These are phyloP conservation scores for Rhyacophila brunnea DNA, from an alignment of 1,140 invertebrate species.

Conservation along the genomic window DNA sequence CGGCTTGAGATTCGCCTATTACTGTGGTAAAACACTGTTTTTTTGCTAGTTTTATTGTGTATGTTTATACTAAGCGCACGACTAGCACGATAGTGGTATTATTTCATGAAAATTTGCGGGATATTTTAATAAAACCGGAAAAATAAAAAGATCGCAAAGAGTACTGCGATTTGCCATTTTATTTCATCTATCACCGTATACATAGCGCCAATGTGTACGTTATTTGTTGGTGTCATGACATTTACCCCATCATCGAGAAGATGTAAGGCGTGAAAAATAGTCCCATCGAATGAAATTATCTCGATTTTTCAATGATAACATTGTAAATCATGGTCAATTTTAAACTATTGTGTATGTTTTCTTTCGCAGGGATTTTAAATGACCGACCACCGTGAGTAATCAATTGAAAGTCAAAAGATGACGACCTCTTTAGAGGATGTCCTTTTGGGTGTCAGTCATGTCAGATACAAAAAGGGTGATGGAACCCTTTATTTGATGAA, in stretches of 20 bases:
- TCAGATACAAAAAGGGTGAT: conserved; percentile 94
- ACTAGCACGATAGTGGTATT: conserved; percentile 1
- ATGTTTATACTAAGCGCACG: background rate
- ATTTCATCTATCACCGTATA: conserved; percentile 10
- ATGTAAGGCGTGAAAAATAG: too few relatives aligned
- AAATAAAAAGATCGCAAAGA: conserved; percentile 3
- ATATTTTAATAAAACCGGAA: conserved; percentile 6
- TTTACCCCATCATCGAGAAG: too few relatives aligned
- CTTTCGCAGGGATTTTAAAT: conserved; percentile 19
- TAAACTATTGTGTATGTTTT: background rate
- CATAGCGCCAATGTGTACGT: background rate
- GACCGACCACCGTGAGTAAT: conserved; percentile 29
- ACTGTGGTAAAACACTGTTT: conserved; percentile 15
- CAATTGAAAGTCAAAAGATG: conserved; percentile 49
- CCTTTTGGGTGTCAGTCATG: conserved; percentile 85
- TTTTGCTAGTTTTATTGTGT: conserved; percentile 8
- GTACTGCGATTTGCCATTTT: conserved; percentile 24
- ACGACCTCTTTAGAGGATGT: conserved; percentile 90
- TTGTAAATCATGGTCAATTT: too few relatives aligned
- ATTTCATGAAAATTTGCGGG: background rate
- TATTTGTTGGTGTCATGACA: too few relatives aligned
- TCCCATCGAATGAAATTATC: too few relatives aligned
- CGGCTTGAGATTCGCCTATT: conserved; percentile 8
- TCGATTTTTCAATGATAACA: too few relatives aligned
- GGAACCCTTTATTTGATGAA: conserved; percentile 95